Base-by-base conservation (phyloP, 53 echinoderm and acorn worm species). In the Mesocentrotus franciscanus region DNA sequence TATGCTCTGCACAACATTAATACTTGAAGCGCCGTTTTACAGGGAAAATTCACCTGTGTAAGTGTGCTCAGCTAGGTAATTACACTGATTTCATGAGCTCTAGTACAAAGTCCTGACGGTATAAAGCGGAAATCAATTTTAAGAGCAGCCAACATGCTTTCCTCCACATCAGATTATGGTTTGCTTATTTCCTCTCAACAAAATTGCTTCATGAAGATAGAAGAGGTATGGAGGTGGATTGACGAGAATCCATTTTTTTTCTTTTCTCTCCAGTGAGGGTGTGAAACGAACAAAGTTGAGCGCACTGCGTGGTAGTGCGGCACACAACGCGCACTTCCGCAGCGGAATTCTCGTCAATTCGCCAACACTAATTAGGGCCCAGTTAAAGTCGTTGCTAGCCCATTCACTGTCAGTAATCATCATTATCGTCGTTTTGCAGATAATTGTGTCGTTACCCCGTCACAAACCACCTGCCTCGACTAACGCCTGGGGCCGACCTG, bases 341-440 rank as follows among this genome's bases (percentile, higher is more conserved):
- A n/a, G 57, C 76, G 93, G 93, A 93, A 93, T 93, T 78, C 78
- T 72, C 93, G 71, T 76, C 76, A 93, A 93, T 93, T 93, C 93
- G 58, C 78, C 93, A 61, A 93, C 93, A 93, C 93, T 93, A 93
- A 93, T 93, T 93, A 93, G 76, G 78, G 14, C 92, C 78, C 35
- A 93, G 75, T 78, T 22, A 26, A 29, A 75, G 56, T 93, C 93
- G 56, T 56, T 75, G 68, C 70, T 71, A 36, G 42, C n/a, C 93
- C 85, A 94, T 83, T 83, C 85, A 94, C 61, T 62, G 71, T 64
- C 93, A 93, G 74, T 55, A 94, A 94, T 94, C 94, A 94, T 94
- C 94, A 94, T 94, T 85, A 94, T 94, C 61, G 94, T 94, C 94
- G 85, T 94, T 93, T 93, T 93, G 93, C 93, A 93, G 93, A 93